phyloP scores from a whole-genome alignment of 2,888 invertebrate genomes.

The Drosophila paracracens region DNA sequence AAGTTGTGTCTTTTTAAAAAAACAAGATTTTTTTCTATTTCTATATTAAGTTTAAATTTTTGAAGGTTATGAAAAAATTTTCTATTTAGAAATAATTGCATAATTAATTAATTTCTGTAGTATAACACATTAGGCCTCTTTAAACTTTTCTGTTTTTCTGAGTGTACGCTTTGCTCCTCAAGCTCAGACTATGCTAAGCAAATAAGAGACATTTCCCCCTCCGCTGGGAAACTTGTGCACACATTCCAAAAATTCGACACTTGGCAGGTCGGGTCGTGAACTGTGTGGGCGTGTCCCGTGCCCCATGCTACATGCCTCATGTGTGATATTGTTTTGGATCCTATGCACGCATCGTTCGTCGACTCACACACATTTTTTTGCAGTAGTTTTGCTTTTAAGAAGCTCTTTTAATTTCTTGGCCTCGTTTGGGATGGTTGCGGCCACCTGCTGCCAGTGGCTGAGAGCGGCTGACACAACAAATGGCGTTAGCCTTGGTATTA shows the following conservation, averaged over 20 bases:
- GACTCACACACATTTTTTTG: not conserved
- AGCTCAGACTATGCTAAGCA: not conserved
- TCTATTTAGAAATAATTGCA: no score
- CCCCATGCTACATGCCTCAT: not conserved
- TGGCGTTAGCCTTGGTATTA: conserved; percentile 69
- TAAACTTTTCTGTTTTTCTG: not conserved
- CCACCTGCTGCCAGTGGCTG: conserved; percentile 16
- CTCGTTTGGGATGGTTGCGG: conserved; percentile 57
- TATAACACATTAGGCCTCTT: fast-evolving
- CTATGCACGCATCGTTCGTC: conserved; percentile 39
- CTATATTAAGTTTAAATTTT: no score
- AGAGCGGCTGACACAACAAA: conserved; percentile 38
- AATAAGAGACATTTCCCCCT: not conserved
- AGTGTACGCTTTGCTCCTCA: not conserved
- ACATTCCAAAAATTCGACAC: conserved; percentile 43
- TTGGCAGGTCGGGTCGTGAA: conserved; percentile 31
- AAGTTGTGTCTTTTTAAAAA: no score
- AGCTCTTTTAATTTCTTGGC: conserved; percentile 63
- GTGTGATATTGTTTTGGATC: conserved; percentile 33
- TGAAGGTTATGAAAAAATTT: no score
- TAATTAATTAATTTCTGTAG: no score
- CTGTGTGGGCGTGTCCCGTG: not conserved
- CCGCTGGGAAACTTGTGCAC: not conserved
- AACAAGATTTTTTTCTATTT: no score
- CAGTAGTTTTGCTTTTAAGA: conserved; percentile 56